Conservation (phyloP, 2,888 invertebrate species). For the Lycaena phlaeas region DNA sequence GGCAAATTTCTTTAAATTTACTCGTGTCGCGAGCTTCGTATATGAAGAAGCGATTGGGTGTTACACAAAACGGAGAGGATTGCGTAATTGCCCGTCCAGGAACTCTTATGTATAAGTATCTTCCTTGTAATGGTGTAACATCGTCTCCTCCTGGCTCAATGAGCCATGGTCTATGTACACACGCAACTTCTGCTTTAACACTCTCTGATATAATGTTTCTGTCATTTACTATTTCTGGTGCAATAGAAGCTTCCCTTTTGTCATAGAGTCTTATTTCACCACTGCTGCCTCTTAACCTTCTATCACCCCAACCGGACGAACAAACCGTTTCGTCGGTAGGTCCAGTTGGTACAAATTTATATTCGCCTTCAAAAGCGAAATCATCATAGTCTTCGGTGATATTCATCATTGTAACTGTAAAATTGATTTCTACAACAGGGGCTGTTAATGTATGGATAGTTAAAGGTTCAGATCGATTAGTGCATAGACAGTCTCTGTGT, state of each 20-base stretch:
- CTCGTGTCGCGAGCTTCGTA: slow-evolving; percentile 79
- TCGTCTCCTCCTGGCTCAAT: slow-evolving; percentile 84
- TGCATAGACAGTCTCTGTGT: slow-evolving; percentile 82
- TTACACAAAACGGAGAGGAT: slow-evolving; percentile 73
- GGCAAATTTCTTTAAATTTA: slow-evolving; percentile 77
- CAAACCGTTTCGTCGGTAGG: slow-evolving; percentile 74
- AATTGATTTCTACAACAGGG: slow-evolving; percentile 80
- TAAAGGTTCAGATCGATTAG: slow-evolving; percentile 77
- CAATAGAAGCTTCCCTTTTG: slow-evolving; percentile 60
- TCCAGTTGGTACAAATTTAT: slow-evolving; percentile 75
- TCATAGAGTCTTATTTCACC: slow-evolving; percentile 81
- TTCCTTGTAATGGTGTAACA: slow-evolving; percentile 68
- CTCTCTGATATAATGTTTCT: slow-evolving; percentile 68
- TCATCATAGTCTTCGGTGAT: slow-evolving; percentile 85
- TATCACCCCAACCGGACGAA: slow-evolving; percentile 76
- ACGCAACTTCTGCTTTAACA: slow-evolving; percentile 70
- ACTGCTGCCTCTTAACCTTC: slow-evolving; percentile 78
- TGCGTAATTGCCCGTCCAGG: slow-evolving; percentile 75
- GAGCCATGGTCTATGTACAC: slow-evolving; percentile 84
- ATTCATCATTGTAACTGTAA: slow-evolving; percentile 84
- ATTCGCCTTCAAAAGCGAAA: slow-evolving; percentile 84
- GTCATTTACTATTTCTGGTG: slow-evolving; percentile 61
- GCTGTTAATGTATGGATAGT: slow-evolving; percentile 79
- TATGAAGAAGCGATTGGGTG: slow-evolving; percentile 80
- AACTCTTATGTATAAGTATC: slow-evolving; percentile 81